Percentiles rank a stretch among this genome's conserved stretches.
These are phyloP conservation scores for Ceramica pisi DNA, from an alignment of 2,888 invertebrate species.

Conservation along the genomic window DNA sequence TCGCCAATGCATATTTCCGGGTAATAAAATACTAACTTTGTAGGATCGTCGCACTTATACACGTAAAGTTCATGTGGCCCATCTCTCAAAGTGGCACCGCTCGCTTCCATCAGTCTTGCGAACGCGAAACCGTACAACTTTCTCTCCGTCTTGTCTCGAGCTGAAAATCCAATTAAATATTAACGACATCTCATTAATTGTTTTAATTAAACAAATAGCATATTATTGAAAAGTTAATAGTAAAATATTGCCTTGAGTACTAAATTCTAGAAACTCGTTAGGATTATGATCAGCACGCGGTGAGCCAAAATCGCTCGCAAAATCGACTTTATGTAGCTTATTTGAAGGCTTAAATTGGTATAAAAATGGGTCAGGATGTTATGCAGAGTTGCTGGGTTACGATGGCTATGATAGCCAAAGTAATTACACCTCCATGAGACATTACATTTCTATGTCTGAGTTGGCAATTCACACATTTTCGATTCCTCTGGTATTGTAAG, in stretches of 20 bases:
- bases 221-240: background rate
- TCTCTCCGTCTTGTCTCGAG: conserved; percentile 97
- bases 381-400: background rate
- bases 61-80: conserved; percentile 97
- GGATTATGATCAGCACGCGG: background rate
- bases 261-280: background rate
- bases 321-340: conserved; percentile 1
- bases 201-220: background rate
- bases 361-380: background rate
- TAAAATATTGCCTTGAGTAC: background rate
- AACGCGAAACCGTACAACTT: conserved; percentile 98
- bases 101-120: conserved; percentile 96
- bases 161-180: conserved; percentile 83
- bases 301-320: background rate
- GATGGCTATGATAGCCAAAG: background rate
- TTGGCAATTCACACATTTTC: background rate
- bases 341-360: background rate
- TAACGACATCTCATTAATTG: background rate
- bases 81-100: conserved; percentile 97
- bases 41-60: conserved; percentile 97
- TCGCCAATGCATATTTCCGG: background rate
- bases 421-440: background rate
- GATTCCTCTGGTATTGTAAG: background rate
- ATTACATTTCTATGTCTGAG: background rate
- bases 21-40: conserved; percentile 89